Evolutionary conservation across 1,140 invertebrate species (phyloP), one percentile per base, ranked within the genome.

Genomic region (Trichonephila clavipes): DNA sequence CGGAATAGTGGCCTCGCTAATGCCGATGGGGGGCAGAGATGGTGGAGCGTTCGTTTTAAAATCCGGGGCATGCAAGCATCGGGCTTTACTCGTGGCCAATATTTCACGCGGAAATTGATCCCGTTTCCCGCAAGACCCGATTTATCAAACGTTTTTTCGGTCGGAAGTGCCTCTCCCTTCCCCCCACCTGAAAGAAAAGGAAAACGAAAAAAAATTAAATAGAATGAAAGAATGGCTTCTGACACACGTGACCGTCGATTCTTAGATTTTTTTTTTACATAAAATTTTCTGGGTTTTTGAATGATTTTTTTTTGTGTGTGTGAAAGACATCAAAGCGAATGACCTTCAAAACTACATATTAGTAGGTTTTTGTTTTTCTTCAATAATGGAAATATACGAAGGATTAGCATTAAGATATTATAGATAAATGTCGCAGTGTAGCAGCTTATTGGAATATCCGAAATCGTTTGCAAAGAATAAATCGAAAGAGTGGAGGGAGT

Each of bases 41-140:
- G 24, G 62, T 16, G 40, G 21, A 18, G 85, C 85, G 16, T 88
- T 72, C 87, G 64, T 88, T 88, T 88, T 72, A 44, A 88, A 69
- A 34, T 69, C 64, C 34, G 62, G 19, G 64, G 87, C 64, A 66
- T 16, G 10, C 19, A 51, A 51, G 51, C 51, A 51, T 51, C 51
- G 51, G 40, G 87, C 87, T 88, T 88, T 69, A 88, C 28, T 19
- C 34, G 34, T 19, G 59, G 51, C 64, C 34, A 69, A 66, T 66
- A 66, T 83, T 88, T 69, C 61, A 66, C 64, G 21, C 19, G 87
- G 87, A 88, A 88, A 88, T 88, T 69, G 86, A 88, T 88, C 87
- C 64, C 40, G 16, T 4, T 34, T 34, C 6, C 18, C 24, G 62
- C 16, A 51, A 24, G 34, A 51, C 18, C 87, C 64, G 51, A 88